A percentile compares a stretch with the other conserved stretches of the same genome.
Conservation (phyloP, 2,797 vertebrate genomes). For the Synaphobranchus kaupii region DNA sequence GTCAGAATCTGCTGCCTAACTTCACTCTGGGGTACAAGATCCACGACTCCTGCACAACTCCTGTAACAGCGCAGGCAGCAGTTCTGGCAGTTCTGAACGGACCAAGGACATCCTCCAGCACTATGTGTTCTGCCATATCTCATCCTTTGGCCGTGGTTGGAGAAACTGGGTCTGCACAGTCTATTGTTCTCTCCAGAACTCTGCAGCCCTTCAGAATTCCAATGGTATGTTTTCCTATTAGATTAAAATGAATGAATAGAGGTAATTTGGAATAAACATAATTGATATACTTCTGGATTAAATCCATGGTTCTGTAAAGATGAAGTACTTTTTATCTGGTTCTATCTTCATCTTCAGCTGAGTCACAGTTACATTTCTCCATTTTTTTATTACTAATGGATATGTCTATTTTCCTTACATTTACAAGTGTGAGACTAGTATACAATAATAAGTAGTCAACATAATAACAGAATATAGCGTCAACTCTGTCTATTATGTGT, state of each 20-base stretch:
- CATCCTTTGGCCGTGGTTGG: slow-evolving; percentile 52
- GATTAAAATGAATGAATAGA: not conserved
- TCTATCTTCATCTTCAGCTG: not conserved
- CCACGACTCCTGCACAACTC: slow-evolving; percentile 60
- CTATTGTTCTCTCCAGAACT: slow-evolving; percentile 56
- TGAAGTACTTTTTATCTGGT: not conserved
- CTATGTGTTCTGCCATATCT: slow-evolving; percentile 39
- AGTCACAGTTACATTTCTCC: no score
- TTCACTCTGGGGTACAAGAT: slow-evolving; percentile 54
- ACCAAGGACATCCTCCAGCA: slow-evolving; percentile 31
- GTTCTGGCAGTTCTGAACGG: slow-evolving; percentile 52
- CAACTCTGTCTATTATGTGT: not conserved
- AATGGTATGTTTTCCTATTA: slow-evolving; percentile 48
- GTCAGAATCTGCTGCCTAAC: slow-evolving; percentile 47
- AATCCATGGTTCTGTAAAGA: not conserved
- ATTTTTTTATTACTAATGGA: no score
- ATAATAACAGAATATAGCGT: not conserved
- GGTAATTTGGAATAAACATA: not conserved
- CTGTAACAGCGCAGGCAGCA: slow-evolving; percentile 51
- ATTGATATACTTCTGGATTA: not conserved
- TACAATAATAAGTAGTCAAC: not conserved
- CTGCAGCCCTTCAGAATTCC: slow-evolving; percentile 58
- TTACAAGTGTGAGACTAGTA: not conserved
- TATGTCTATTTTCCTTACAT: not conserved
- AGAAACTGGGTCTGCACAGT: slow-evolving; percentile 61